Evolutionary conservation across 2,797 vertebrate species (phyloP), one percentile per base, ranked within the genome.

Genomic region (Acipenser ruthenus): DNA sequence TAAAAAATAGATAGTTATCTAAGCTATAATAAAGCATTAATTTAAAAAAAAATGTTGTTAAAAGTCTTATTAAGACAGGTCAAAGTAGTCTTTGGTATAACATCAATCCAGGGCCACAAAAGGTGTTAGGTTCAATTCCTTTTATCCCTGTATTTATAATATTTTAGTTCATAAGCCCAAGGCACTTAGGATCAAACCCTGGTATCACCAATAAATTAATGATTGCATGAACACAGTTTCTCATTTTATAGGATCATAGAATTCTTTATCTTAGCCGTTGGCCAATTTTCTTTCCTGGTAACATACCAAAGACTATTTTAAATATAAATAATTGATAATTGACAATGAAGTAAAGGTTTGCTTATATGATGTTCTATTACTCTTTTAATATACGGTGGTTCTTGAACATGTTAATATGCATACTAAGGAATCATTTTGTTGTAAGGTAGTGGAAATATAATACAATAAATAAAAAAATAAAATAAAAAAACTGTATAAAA

Each of bases 81-180:
- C 65, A 62, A 60, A 62, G 68, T 73, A 72, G 72, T 80, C 67
- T 63, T 60, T 80, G 77, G 79, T 82, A 75, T 71, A 71, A 78
- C 74, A 53, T 37, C 10, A 50, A 74, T 66, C 48, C 65, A 74
- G 71, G 72, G 71, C 72, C 69, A 51, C 64, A 50, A 70, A 74
- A 70, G 64, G 71, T 64, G 58, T 69, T 64, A 71, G 72, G 79
- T 63, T 71, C 68, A 12, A 61, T 75, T 70, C 66, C 67, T 66
- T 74, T 72, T 75, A 79, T 78, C 71, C 65, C 72, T 77, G 75
- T 77, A 86, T 82, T 78, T 72, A 81, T 80, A 79, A 74, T 6
- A 69, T 65, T 51, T 60, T 69, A 78, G 77, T 75, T 76, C 72
- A 75, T 77, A 79, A 81, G 75, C 82, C 72, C 62, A 64, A 56